phyloP scores from a whole-genome alignment of 2,113 vertebrate genomes.

The Thalassarche chlororhynchos region DNA sequence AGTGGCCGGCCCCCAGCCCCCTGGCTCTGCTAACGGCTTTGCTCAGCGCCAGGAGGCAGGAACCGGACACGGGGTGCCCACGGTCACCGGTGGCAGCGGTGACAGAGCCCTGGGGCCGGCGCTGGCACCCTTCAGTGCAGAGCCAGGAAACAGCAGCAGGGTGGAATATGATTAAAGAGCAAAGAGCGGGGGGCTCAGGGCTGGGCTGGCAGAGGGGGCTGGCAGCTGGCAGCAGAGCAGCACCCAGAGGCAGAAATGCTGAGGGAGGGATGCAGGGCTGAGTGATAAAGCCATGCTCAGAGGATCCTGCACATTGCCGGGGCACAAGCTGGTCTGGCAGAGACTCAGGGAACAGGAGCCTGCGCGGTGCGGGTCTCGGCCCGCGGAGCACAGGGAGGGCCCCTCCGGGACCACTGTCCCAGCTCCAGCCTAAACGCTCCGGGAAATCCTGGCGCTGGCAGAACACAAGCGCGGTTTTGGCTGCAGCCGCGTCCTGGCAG shows the following conservation, averaged over 20 bases:
- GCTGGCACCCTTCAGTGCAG: neutral
- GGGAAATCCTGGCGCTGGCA: neutral
- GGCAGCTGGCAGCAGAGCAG: neutral
- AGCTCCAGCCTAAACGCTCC: neutral
- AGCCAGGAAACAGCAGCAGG: neutral
- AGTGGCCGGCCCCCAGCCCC: neutral
- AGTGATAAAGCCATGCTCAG: neutral
- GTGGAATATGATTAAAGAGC: neutral
- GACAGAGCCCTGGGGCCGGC: neutral
- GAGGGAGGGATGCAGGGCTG: neutral
- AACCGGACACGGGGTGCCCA: rapidly evolving
- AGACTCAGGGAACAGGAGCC: neutral
- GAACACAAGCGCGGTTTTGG: neutral
- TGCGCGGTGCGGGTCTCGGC: rapidly evolving
- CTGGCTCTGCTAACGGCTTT: neutral
- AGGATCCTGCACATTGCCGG: no score
- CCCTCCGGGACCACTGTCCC: neutral
- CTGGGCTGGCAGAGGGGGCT: neutral
- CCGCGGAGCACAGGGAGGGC: neutral
- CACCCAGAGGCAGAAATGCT: neutral
- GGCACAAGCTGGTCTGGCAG: neutral
- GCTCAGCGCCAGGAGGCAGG: neutral
- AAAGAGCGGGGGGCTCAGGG: neutral
- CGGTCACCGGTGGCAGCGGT: neutral
- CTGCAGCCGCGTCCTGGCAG: neutral